Evolutionary conservation across 2,797 vertebrate genomes (phyloP).

Genomic region (Glossophaga mutica): DNA sequence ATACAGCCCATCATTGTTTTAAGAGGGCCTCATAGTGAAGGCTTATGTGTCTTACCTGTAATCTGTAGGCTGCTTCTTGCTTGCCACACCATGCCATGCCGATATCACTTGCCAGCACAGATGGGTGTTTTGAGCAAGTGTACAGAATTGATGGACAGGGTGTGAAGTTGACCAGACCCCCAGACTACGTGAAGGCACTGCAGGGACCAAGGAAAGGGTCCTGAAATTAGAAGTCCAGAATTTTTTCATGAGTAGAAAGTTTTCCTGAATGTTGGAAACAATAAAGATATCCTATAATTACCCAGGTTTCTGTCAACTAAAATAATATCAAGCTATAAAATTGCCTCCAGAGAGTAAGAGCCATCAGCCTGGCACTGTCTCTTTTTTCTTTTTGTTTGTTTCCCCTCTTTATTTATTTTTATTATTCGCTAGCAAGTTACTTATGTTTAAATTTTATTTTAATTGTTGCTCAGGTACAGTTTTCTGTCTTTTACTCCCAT

Average conservation of each 20-base stretch:
- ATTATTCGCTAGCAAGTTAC: too few relatives aligned
- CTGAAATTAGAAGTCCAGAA: neutral
- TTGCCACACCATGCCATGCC: neutral
- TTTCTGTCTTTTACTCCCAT: too few relatives aligned
- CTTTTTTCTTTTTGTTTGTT: neutral
- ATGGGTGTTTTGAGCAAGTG: neutral
- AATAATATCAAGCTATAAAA: neutral
- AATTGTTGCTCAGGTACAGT: too few relatives aligned
- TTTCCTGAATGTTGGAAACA: conserved; percentile 8
- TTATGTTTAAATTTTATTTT: too few relatives aligned
- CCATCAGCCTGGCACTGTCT: neutral
- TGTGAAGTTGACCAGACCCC: neutral
- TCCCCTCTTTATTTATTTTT: too few relatives aligned
- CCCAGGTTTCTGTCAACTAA: neutral
- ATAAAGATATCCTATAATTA: neutral
- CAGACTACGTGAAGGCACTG: neutral
- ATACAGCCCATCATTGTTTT: neutral
- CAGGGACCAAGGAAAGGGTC: neutral
- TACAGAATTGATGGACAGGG: neutral
- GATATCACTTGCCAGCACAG: neutral
- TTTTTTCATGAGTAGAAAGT: neutral
- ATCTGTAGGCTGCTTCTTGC: neutral
- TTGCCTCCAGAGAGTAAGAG: neutral
- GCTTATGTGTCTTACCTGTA: neutral
- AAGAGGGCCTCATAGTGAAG: neutral